Conservation (phyloP, 2,888 invertebrate genomes). For the Oxytorus armatus region DNA sequence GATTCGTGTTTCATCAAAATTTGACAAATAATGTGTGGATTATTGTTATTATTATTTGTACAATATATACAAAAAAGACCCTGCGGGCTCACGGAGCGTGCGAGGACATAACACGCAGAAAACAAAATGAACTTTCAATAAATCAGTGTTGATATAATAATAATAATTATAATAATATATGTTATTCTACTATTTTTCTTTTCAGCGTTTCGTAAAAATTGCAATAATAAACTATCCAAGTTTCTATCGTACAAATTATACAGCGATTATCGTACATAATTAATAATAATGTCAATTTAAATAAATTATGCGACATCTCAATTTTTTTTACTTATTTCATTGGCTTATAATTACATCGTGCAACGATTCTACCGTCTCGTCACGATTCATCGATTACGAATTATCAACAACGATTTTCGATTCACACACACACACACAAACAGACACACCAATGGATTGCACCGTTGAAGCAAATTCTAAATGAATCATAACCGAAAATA, state of each 20-base stretch:
- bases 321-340: slow-evolving; percentile 24
- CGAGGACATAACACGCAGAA: slow-evolving; percentile 62
- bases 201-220: slow-evolving; percentile 62
- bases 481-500: not conserved
- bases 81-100: slow-evolving; percentile 70
- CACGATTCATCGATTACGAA: slow-evolving; percentile 48
- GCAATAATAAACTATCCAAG: slow-evolving; percentile 51
- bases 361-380: slow-evolving; percentile 65
- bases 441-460: not conserved
- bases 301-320: slow-evolving; percentile 52
- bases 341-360: slow-evolving; percentile 44
- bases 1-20: slow-evolving; percentile 33
- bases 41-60: slow-evolving; percentile 74
- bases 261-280: slow-evolving; percentile 57
- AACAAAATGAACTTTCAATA: slow-evolving; percentile 33
- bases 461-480: slow-evolving; percentile 31
- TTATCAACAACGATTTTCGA: slow-evolving; percentile 51
- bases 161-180: slow-evolving; percentile 46
- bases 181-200: slow-evolving; percentile 44
- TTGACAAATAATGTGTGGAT: slow-evolving; percentile 58
- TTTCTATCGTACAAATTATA: slow-evolving; percentile 66
- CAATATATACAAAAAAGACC: slow-evolving; percentile 78
- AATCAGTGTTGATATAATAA: slow-evolving; percentile 21
- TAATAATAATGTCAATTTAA: slow-evolving; percentile 55
- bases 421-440: slow-evolving; percentile 10